Evolutionary conservation across 2,888 invertebrate species (phyloP).

Genomic region (Pammene aurita): DNA sequence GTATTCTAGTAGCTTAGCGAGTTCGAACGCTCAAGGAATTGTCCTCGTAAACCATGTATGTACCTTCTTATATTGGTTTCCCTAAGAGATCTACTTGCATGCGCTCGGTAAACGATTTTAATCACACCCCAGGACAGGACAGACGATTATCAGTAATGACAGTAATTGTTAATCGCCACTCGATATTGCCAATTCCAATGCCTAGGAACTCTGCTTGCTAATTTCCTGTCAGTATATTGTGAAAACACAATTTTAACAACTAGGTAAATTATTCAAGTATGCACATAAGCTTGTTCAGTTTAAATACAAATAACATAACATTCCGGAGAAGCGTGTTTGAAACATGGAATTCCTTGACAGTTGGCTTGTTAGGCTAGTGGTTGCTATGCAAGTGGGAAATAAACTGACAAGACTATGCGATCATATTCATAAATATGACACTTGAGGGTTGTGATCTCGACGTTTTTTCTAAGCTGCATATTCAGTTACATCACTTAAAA

Average conservation of each 20-base stretch:
- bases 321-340: constrained; percentile 28
- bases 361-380: constrained; percentile 29
- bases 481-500: constrained; percentile 48
- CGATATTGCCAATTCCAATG: constrained; percentile 23
- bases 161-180: background rate
- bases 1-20: background rate
- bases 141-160: constrained; percentile 15
- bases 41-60: background rate
- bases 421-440: constrained; percentile 52
- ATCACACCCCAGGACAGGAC: background rate
- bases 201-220: constrained; percentile 3
- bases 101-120: background rate
- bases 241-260: constrained; percentile 22
- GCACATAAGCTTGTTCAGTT: constrained; percentile 27
- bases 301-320: constrained; percentile 35
- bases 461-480: constrained; percentile 49
- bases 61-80: background rate
- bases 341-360: constrained; percentile 33
- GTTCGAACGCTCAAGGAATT: background rate
- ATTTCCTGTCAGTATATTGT: constrained; percentile 6
- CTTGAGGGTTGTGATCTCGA: constrained; percentile 49
- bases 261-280: constrained; percentile 23
- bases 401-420: constrained; percentile 45
- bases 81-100: background rate
- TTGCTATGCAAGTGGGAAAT: constrained; percentile 39